Conservation (phyloP, 2,113 vertebrate genomes). For the Excalfactoria chinensis region DNA sequence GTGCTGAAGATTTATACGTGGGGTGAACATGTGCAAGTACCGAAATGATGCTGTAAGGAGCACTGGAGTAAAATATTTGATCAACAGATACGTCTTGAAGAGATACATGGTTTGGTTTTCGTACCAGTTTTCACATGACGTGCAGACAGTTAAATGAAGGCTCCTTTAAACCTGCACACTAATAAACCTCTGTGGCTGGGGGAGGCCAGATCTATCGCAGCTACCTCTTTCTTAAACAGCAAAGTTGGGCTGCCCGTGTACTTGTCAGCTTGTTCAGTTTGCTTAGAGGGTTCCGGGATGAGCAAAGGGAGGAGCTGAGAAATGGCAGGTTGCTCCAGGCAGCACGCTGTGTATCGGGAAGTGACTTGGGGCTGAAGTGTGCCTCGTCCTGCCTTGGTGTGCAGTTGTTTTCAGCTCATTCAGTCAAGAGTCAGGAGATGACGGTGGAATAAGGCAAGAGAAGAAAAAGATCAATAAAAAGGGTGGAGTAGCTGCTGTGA, state of each 20-base stretch:
- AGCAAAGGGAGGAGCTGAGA: not conserved
- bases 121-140: not conserved
- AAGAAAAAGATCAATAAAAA: not conserved
- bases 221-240: not conserved
- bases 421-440: conserved; percentile 36
- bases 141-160: not conserved
- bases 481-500: conserved; percentile 36
- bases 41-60: conserved; percentile 19
- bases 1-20: conserved; percentile 55
- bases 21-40: conserved; percentile 27
- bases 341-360: not conserved
- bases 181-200: not conserved
- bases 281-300: not conserved
- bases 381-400: not conserved
- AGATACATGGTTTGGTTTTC: not conserved
- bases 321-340: not conserved
- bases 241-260: not conserved
- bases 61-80: conserved; percentile 29
- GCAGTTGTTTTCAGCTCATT: conserved; percentile 46
- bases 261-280: not conserved
- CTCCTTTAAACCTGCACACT: not conserved
- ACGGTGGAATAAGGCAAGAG: not conserved
- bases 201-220: not conserved
- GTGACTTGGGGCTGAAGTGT: not conserved
- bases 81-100: not conserved